Evolutionary conservation across 2,888 invertebrate genomes (phyloP), one percentile per base, ranked within the genome.

Genomic region (Sinotaia quadrata): DNA sequence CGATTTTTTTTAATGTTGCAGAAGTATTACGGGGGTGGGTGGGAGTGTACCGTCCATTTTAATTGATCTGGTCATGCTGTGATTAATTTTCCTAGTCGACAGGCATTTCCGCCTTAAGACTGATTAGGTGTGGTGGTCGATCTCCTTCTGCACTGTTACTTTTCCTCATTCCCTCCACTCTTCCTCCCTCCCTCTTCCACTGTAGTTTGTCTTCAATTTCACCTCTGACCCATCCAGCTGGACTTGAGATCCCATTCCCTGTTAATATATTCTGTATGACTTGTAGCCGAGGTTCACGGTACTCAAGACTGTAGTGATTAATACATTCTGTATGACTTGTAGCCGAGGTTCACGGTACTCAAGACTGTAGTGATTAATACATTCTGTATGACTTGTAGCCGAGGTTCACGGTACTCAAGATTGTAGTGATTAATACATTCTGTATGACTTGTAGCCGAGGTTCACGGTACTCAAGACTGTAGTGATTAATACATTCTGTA

Each of bases 201-300:
- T 60, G 60, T 60, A 47, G 29, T 47, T 60, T 60, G 36, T 34
- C 24, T 51, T 61, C 49, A 34, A 61, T 15, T 61, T 34, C 61
- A 61, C 49, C 61, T 33, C 31, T 61, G 31, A 61, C 61, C 61
- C 51, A 7, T 27, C 12, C 49, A 21, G 7, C 27, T 7, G 2
- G 29, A 4, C 15, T 27, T 41, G 41, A 41, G 18, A 41, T 41
- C 41, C 41, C 18, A 41, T 41, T 41, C 21, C 37, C 33, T 56
- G 18, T n/a, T 24, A 34, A 49, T 8, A 31, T 2, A 3, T 21
- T 18, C 34, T 10, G n/a, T 8, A 4, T 33, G 21, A 21, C 21
- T 33, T 34, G 18, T 34, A 33, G 52, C 52, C 54, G 3, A 4
- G 8, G 18, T 8, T 52, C 29, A 2, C 2, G 18, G n/a, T 2